Base-by-base conservation (phyloP, 2,797 vertebrate genomes). In the Crocidura indochinensis region DNA sequence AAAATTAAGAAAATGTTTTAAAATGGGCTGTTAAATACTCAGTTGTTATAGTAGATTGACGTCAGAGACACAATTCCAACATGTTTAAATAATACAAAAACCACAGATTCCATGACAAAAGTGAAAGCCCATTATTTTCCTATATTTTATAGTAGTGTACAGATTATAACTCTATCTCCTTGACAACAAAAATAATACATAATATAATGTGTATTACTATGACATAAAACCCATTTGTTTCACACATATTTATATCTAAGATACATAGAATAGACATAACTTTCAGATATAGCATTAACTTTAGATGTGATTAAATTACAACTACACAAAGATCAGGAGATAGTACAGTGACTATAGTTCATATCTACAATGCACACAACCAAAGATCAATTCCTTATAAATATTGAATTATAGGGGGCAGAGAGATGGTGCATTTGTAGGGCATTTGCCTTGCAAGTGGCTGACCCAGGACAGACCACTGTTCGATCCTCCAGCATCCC, bases 81-180 rank as follows among this genome's bases (percentile, higher is more conserved):
- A 44, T 24, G 47, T n/a, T 62, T 64, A 92, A 91, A 77, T 8
- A 71, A 90, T 76, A 78, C 9, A 72, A 75, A 88, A 79, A 1
- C 14, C 53, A 67, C 80, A 84, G 93, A 95, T 72, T 85, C 68
- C 94, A 87, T 91, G 51, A 85, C 62, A 88, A 91, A 86, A 96
- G 26, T 79, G 4, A 10, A 10, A 87, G 53, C n/a, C 9, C 8
- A 89, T 64, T 94, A 26, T 82, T 95, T 87, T 72, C 91, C 77
- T 72, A 84, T 79, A 77, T 94, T 92, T 93, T 93, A 76, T 75
- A 85, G n/a, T 93, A 85, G 94, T 86, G 72, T 84, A 94, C 44
- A 87, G 68, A 96, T 87, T 80, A 83, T 90, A 85, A 96, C 94
- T 96, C 86, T 91, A 92, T 97, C 91, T 90, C 93, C 87, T 96